Base-by-base conservation (phyloP, 2,113 vertebrate genomes). In the Choloepus hoffmanni region DNA sequence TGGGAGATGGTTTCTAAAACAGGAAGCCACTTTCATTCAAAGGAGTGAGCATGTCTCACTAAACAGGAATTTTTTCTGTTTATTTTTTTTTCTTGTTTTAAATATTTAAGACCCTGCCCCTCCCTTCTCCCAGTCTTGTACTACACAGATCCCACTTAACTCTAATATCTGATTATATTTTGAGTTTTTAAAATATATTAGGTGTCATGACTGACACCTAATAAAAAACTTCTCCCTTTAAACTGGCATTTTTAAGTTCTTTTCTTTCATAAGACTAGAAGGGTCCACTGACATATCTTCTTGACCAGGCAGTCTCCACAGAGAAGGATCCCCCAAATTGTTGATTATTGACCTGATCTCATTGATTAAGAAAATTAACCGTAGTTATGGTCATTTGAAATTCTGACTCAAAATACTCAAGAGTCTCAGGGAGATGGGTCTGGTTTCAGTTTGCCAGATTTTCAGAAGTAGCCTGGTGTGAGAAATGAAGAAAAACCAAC, bases 141-240 rank as follows among this genome's bases (percentile, higher is more conserved):
- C 73, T 76, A 15, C 48, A 45, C 45, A 91, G 72, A 91, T 43
- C 50, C 48, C 50, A 60, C 7, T 40, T 40, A 74, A 76, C 40
- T 76, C 60, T 58, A 67, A 63, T 21, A 10, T 63, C 19, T 7
- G 28, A 76, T 24, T 88, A 43, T 33, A 68, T 87, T 87, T 30
- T 76, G 33, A 63, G 4, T 68, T n/a, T 53, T 82, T 40, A 81
- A 19, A n/a, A 45, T 14, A 55, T 53, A 45, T 63, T 86, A 81
- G 18, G 4, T n/a, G 50, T 16, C 11, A 60, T 23, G 14, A 48
- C 18, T 14, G 24, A 63, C 73, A 50, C 79, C 72, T 53, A 60
- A 86, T 73, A 53, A 30, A 67, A 83, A 83, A 28, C 77, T 26
- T 73, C 72, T 81, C 18, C 19, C 86, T 85, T 95, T 36, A 90